Conservation (phyloP, 2,797 vertebrate species). For the Delichon dasypus region DNA sequence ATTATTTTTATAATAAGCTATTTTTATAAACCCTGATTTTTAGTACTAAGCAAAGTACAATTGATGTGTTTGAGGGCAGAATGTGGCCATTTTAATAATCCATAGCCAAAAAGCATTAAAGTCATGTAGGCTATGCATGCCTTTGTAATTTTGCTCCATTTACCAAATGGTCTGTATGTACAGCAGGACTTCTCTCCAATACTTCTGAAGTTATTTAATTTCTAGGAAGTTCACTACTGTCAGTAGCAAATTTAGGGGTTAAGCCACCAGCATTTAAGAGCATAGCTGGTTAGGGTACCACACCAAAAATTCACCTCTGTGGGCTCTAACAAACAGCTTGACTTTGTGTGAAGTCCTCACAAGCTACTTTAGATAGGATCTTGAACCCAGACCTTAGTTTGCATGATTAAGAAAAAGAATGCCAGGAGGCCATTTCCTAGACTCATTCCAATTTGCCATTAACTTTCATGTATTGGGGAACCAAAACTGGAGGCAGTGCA, state of each 20-base stretch:
- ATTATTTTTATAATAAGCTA: background rate
- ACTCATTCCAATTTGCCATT: background rate
- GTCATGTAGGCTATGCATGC: background rate
- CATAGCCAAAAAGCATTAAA: background rate
- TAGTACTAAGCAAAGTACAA: background rate
- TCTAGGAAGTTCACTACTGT: background rate
- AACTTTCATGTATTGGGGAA: background rate
- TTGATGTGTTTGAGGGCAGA: background rate
- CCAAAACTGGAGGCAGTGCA: background rate
- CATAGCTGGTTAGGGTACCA: background rate
- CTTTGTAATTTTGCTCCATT: background rate
- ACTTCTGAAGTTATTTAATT: background rate
- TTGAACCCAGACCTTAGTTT: background rate
- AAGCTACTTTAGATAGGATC: background rate
- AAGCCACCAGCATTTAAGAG: background rate
- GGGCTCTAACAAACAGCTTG: background rate
- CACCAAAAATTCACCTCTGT: background rate
- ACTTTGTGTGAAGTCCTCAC: background rate
- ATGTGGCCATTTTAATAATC: background rate
- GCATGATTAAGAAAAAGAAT: background rate
- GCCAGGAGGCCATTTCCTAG: background rate
- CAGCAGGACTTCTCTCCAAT: background rate
- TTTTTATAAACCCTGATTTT: background rate
- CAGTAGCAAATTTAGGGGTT: background rate
- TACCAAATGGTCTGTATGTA: background rate